Evolutionary conservation across 2,888 invertebrate species (phyloP), one percentile per base, ranked within the genome.

Genomic region (Xylota segnis): DNA sequence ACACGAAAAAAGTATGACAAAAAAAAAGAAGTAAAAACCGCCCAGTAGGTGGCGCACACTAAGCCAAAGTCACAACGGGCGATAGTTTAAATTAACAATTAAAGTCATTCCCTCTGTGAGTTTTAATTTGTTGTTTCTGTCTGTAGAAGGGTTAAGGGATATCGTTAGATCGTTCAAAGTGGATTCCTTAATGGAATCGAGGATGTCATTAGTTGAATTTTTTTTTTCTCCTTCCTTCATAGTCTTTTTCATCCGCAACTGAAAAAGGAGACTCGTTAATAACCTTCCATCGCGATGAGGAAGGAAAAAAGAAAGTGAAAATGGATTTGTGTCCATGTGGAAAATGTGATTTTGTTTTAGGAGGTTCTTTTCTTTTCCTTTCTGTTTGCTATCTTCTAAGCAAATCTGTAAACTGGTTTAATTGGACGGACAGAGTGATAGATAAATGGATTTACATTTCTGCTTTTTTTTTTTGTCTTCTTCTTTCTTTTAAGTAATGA

Each of bases 41-140:
- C 52, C 16, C 61, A 63, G 54, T 65, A 65, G 74, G 58, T 75
- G 77, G 70, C 72, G 70, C 72, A 27, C 27, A 18, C 52, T 54
- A 74, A 75, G 72, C 58, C 59, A 68, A 34, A 43, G 66, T 45
- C 29, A 27, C 40, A 54, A 6, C 14, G 40, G 43, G 29, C 66
- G 37, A 63, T 75, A 81, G 75, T 84, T 79, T 79, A 84, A 81
- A 84, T 84, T 84, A 79, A 79, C 81, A 70, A 81, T 81, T 75
- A 79, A 84, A 84, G 75, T 65, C 68, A 75, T 61, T 63, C 65
- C 66, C 50, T 75, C 32, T 63, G 68, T 79, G 79, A 58, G 79
- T 58, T 65, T 79, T 70, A 70, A 63, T 75, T 79, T 52, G 47
- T 72, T 66, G 52, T 52, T 27, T 58, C 18, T 40, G 29, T 37